Percentiles rank a stretch among this genome's conserved stretches.
These are phyloP conservation scores for Parthenolecanium corni DNA, from an alignment of 2,888 invertebrate genomes.

Conservation along the genomic window DNA sequence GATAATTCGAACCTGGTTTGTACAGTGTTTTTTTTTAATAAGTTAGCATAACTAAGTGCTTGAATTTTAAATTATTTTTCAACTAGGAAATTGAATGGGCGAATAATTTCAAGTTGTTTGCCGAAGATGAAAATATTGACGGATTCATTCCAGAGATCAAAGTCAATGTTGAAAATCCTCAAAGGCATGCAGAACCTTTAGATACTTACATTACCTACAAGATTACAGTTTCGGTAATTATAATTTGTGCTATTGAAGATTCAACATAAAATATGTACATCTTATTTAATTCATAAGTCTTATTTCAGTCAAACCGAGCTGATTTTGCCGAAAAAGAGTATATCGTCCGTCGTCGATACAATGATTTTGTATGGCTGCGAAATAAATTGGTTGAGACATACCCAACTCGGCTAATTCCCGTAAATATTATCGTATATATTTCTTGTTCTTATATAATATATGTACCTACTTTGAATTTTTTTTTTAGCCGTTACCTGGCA, in stretches of 20 bases:
- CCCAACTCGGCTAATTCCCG: slow-evolving; percentile 55
- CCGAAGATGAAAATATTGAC: slow-evolving; percentile 16
- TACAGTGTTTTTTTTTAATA: too few species aligned
- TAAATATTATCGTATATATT: slow-evolving; percentile 38
- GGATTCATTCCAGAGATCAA: slow-evolving; percentile 46
- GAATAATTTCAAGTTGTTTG: slow-evolving; percentile 12
- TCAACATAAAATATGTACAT: not conserved
- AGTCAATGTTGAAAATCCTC: slow-evolving; percentile 58
- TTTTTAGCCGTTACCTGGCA: slow-evolving; percentile 54
- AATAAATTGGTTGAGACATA: slow-evolving; percentile 52
- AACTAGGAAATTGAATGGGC: not conserved
- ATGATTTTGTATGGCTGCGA: slow-evolving; percentile 59
- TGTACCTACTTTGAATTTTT: slow-evolving; percentile 34
- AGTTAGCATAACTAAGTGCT: too few species aligned
- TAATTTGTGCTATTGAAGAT: not conserved
- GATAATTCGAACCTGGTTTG: too few species aligned
- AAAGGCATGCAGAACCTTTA: slow-evolving; percentile 57
- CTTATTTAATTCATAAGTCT: slow-evolving; percentile 25
- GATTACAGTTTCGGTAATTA: slow-evolving; percentile 50
- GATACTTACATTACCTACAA: slow-evolving; percentile 61
- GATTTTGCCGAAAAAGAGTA: slow-evolving; percentile 53
- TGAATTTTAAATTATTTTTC: too few species aligned
- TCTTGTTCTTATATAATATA: not conserved
- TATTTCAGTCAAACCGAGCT: slow-evolving; percentile 46
- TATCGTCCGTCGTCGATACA: slow-evolving; percentile 54